Conservation (phyloP, 2,113 vertebrate species). For the Indri indri region DNA sequence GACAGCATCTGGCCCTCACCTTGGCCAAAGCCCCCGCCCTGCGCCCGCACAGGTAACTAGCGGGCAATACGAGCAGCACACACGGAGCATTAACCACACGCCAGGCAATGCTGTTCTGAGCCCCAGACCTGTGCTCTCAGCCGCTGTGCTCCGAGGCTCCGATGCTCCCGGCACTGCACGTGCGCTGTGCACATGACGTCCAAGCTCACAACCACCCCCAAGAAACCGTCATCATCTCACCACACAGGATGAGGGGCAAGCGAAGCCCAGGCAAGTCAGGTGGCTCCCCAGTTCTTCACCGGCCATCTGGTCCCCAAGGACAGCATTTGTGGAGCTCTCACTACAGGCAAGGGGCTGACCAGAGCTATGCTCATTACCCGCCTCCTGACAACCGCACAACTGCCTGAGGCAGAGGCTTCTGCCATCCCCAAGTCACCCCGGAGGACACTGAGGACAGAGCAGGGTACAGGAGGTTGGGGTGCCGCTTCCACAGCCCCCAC, state of each 20-base stretch:
- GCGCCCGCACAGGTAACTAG: background rate
- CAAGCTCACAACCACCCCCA: background rate
- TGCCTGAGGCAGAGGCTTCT: background rate
- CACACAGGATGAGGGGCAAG: too few relatives aligned
- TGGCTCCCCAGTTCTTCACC: background rate
- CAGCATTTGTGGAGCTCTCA: background rate
- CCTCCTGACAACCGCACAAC: background rate
- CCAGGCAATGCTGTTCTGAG: background rate
- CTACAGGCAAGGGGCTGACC: background rate
- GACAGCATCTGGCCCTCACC: background rate
- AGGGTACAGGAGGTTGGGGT: background rate
- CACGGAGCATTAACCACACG: background rate
- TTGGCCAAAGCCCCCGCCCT: background rate
- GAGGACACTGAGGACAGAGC: background rate
- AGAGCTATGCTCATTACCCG: background rate
- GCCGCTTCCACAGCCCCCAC: background rate
- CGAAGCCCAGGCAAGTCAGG: background rate
- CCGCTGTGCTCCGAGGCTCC: background rate
- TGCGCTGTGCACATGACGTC: background rate
- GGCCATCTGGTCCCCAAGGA: background rate
- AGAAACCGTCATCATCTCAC: too few relatives aligned
- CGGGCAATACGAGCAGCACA: too few relatives aligned
- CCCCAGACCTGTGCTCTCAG: background rate
- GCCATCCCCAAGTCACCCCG: background rate
- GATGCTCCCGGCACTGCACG: accelerated